Evolutionary conservation across 92 coral and sea anemone genomes (phyloP).

Genomic region (Anthopleura xanthogrammica): DNA sequence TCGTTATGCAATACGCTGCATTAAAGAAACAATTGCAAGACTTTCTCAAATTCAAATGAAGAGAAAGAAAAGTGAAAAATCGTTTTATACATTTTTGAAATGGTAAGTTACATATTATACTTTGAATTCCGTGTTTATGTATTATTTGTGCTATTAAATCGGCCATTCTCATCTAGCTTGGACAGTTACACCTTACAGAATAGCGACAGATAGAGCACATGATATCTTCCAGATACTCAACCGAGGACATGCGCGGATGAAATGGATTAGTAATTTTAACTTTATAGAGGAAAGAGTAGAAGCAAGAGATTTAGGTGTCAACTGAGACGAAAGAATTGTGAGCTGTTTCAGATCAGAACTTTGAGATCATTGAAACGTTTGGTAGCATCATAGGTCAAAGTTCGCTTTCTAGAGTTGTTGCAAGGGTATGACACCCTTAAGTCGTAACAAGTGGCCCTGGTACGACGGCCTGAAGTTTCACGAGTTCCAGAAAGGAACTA

Average conservation of each 20-base stretch:
- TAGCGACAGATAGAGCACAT: no score
- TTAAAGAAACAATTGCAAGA: not conserved
- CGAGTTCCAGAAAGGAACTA: not conserved
- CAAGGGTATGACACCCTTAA: not conserved
- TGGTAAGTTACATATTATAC: conserved; percentile 1
- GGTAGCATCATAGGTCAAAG: not conserved
- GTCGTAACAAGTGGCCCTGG: not conserved
- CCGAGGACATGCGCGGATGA: not conserved
- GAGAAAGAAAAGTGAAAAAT: not conserved
- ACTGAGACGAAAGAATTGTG: not conserved
- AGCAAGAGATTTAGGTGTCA: not conserved
- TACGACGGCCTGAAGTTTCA: not conserved
- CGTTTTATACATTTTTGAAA: not conserved
- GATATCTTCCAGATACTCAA: no score
- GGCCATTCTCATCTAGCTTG: no score
- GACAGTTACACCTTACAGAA: no score
- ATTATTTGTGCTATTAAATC: not conserved
- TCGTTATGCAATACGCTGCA: conserved; percentile 19
- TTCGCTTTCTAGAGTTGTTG: conserved; percentile 1
- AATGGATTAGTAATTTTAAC: not conserved
- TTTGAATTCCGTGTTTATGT: no score
- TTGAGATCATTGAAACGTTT: not conserved
- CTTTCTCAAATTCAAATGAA: not conserved
- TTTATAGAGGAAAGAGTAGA: not conserved
- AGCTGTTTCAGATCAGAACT: not conserved